These are phyloP conservation scores for Hypolimnas misippus DNA, from an alignment of 2,888 invertebrate genomes.

Conservation along the genomic window DNA sequence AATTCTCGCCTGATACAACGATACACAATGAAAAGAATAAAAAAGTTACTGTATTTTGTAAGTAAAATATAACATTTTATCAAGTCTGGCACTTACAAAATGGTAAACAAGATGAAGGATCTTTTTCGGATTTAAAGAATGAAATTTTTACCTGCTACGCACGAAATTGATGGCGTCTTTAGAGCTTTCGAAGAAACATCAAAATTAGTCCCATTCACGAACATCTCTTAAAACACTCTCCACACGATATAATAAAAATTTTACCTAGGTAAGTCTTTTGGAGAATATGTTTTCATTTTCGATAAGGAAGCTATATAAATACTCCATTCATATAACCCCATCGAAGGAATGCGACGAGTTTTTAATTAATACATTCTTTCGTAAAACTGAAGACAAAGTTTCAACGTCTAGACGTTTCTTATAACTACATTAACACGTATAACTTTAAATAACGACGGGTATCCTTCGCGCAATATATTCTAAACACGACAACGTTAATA, in stretches of 20 bases:
- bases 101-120: neutral
- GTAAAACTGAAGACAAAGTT: slow-evolving; percentile 10
- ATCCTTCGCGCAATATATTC: slow-evolving; percentile 28
- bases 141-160: slow-evolving; percentile 33
- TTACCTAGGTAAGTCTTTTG: neutral
- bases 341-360: neutral
- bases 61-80: too few relatives aligned
- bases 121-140: slow-evolving; percentile 23
- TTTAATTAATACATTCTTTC: slow-evolving; percentile 10
- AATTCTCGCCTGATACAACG: too few relatives aligned
- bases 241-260: neutral
- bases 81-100: too few relatives aligned
- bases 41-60: too few relatives aligned
- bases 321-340: neutral
- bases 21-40: too few relatives aligned
- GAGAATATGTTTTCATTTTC: neutral
- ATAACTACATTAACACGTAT: slow-evolving; percentile 30
- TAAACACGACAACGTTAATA: neutral
- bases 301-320: neutral
- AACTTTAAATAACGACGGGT: slow-evolving; percentile 22
- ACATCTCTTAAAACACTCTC: neutral
- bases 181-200: slow-evolving; percentile 18
- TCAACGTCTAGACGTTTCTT: slow-evolving; percentile 30
- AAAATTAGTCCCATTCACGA: slow-evolving; percentile 9
- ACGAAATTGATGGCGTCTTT: slow-evolving; percentile 22